Base-by-base conservation (phyloP, 1,140 invertebrate genomes). In the Meloidogyne exigua region DNA sequence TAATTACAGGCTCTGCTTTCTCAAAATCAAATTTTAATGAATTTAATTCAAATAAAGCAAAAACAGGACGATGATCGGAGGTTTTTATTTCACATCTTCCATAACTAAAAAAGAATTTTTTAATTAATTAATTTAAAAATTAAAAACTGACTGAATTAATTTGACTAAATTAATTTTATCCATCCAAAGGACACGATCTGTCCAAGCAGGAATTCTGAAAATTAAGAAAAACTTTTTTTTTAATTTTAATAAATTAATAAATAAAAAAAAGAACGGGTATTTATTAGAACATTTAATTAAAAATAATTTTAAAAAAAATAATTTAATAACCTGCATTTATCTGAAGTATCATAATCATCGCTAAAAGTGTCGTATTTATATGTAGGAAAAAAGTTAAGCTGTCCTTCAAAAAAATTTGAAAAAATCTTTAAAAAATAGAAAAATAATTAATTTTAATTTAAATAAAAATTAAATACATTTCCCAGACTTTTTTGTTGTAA, bases 301-400 rank as follows among this genome's bases (percentile, higher is more conserved):
- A 74, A 76, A n/a, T 63, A 39, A 94, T 92, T 66, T 96, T 23
- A n/a, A 39, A 26, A 32, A 13, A 39, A 23, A 39, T 5, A 10
- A 11, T 49, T 32, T 3, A 32, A 32, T 32, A 69, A 32, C 72
- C 72, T 90, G 85, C 92, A 93, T 89, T 99, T 99, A 88, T 99
- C 97, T 88, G 95, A 98, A 0, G 96, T 99, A 87, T 99, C 97
- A 88, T 98, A 99, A 89, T 98, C 95, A 88, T 98, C 94, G 85
- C 94, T 96, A 88, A 98, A 98, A 44, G 97, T 88, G 90, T 99
- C 97, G 87, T 98, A 99, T 88, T 99, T 99, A 87, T 99, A 99
- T 0, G 96, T 99, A 2, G 97, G 97, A 25, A 93, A 90, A 89
- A 99, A 99, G 68, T 91, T 92, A 23, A 97, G 93, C 32, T 92